A percentile compares a stretch with the other conserved stretches of the same genome.
Evolutionary conservation across 2,113 vertebrate species (phyloP).

Genomic region (Rousettus leschenaultii): DNA sequence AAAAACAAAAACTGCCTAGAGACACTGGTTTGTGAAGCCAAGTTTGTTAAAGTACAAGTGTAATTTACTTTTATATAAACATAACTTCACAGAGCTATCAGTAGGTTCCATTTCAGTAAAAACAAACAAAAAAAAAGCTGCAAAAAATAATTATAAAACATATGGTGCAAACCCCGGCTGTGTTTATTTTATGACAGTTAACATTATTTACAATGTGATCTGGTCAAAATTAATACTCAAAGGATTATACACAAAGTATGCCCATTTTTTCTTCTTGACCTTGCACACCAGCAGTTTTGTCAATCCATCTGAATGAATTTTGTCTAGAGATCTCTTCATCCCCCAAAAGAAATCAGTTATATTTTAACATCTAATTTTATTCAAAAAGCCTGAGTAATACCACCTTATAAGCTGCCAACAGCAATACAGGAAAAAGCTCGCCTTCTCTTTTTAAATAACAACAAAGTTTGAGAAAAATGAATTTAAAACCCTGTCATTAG

Average conservation of each 20-base stretch:
- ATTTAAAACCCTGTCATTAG: slow-evolving; percentile 22
- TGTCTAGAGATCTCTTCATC: slow-evolving; percentile 52
- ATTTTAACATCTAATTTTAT: slow-evolving; percentile 63
- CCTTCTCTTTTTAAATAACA: slow-evolving; percentile 7
- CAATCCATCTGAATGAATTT: slow-evolving; percentile 51
- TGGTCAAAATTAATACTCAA: slow-evolving; percentile 79
- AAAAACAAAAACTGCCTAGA: slow-evolving; percentile 52
- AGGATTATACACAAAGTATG: slow-evolving; percentile 59
- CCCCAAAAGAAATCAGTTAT: slow-evolving; percentile 57
- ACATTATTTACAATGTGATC: slow-evolving; percentile 79
- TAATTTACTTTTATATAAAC: slow-evolving; percentile 73
- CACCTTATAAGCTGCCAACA: slow-evolving; percentile 53
- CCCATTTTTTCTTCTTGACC: slow-evolving; percentile 65
- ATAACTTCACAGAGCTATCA: slow-evolving; percentile 70
- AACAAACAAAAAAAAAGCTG: slow-evolving; percentile 73
- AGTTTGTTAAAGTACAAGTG: slow-evolving; percentile 56
- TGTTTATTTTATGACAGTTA: slow-evolving; percentile 81
- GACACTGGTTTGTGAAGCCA: slow-evolving; percentile 50
- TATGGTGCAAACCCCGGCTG: slow-evolving; percentile 68
- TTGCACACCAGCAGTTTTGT: slow-evolving; percentile 52
- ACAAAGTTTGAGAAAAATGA: slow-evolving; percentile 56
- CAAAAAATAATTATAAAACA: slow-evolving; percentile 79
- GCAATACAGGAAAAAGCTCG: slow-evolving; percentile 48
- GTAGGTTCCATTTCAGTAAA: slow-evolving; percentile 73
- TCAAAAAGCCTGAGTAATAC: slow-evolving; percentile 67